phyloP scores from a whole-genome alignment of 2,888 invertebrate species.

The Chymomyza amoena region DNA sequence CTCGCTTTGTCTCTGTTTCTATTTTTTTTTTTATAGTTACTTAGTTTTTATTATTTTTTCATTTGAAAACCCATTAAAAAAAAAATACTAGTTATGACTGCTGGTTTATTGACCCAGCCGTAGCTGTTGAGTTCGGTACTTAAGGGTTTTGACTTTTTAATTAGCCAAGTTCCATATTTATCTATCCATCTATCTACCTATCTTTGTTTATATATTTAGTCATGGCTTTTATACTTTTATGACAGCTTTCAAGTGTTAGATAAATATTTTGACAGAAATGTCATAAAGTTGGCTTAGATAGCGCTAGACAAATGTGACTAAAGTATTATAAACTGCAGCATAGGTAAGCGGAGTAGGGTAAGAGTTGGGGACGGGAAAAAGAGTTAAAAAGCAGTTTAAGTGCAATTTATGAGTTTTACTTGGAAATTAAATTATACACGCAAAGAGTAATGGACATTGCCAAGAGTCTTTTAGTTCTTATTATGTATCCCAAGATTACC shows the following conservation, averaged over 20 bases:
- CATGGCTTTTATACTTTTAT: conserved; percentile 48
- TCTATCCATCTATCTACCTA: neutral
- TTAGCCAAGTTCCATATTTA: neutral
- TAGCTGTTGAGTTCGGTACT: neutral
- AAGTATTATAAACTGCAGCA: neutral
- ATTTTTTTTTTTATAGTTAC: neutral
- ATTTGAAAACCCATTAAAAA: conserved; percentile 21
- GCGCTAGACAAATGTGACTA: neutral
- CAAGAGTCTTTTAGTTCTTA: too few relatives aligned
- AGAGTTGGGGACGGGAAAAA: neutral
- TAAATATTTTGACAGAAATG: conserved; percentile 66
- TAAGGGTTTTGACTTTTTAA: neutral
- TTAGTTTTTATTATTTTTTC: neutral
- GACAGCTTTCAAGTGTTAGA: conserved; percentile 58
- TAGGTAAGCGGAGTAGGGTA: neutral
- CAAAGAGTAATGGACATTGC: too few relatives aligned
- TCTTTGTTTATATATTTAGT: neutral
- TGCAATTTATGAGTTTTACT: conserved; percentile 1
- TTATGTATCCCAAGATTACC: too few relatives aligned
- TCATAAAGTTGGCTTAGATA: conserved; percentile 48
- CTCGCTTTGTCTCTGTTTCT: neutral
- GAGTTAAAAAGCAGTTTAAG: neutral
- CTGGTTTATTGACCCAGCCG: neutral
- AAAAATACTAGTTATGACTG: conserved; percentile 8
- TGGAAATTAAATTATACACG: neutral